These are phyloP conservation scores for Scophthalmus maximus DNA, from an alignment of 2,113 vertebrate genomes.

Conservation along the genomic window DNA sequence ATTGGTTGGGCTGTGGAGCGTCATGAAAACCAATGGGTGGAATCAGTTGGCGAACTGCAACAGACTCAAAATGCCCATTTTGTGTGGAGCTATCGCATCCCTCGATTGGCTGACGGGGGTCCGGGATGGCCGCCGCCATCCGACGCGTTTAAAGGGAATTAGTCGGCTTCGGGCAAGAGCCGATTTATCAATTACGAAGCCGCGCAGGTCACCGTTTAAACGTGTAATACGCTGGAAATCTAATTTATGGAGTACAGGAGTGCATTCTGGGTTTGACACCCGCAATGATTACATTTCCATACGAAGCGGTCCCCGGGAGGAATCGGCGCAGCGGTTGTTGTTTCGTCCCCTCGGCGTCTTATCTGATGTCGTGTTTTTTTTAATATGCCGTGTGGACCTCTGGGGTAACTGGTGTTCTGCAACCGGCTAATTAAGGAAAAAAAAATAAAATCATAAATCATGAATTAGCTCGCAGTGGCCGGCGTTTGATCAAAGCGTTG, in stretches of 20 bases:
- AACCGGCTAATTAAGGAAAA: neutral
- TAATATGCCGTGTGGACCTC: neutral
- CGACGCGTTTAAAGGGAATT: conserved; percentile 9
- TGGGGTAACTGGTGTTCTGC: neutral
- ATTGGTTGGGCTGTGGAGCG: neutral
- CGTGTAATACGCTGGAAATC: neutral
- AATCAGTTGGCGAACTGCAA: too few species aligned
- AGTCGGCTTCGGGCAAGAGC: neutral
- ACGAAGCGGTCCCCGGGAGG: neutral
- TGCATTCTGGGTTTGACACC: neutral
- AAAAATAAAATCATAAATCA: neutral
- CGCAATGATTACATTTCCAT: neutral
- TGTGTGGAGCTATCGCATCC: conserved; percentile 8
- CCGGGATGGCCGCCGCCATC: conserved; percentile 11
- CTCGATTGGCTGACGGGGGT: neutral
- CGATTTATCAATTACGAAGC: neutral
- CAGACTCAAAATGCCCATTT: neutral
- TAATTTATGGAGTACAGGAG: neutral
- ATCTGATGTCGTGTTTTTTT: conserved; percentile 1
- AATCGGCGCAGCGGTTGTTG: neutral
- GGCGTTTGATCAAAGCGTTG: neutral
- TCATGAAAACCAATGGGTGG: neutral
- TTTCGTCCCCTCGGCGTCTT: neutral
- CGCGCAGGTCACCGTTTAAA: neutral
- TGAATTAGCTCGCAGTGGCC: neutral